phyloP scores from a whole-genome alignment of 2,888 invertebrate species.

The Timandra comae region DNA sequence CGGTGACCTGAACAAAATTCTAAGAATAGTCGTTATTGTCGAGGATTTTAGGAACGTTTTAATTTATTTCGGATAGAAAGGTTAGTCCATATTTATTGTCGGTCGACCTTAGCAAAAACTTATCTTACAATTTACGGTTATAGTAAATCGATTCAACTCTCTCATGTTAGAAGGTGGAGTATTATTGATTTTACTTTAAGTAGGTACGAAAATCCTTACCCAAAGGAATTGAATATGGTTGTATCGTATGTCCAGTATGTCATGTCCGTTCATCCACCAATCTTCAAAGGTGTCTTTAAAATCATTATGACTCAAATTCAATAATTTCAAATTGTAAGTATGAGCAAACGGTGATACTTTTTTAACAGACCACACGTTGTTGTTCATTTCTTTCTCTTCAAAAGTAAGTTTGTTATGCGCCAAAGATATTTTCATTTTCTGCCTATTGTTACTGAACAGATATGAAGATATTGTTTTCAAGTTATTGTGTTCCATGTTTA shows the following conservation, averaged over 20 bases:
- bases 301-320: constrained; percentile 80
- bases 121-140: too few relatives aligned
- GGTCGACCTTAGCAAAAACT: too few relatives aligned
- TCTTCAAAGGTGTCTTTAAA: constrained; percentile 78
- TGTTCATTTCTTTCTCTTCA: constrained; percentile 42
- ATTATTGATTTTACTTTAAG: constrained; percentile 24
- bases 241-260: constrained; percentile 79
- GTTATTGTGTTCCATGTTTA: constrained; percentile 63
- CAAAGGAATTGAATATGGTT: constrained; percentile 76
- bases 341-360: constrained; percentile 76
- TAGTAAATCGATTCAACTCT: constrained; percentile 1
- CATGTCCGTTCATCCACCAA: constrained; percentile 80
- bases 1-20: too few relatives aligned
- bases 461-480: constrained; percentile 53
- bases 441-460: constrained; percentile 63
- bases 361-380: constrained; percentile 49
- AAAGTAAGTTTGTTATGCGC: constrained; percentile 58
- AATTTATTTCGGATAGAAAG: too few relatives aligned
- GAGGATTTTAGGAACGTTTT: too few relatives aligned
- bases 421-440: constrained; percentile 61
- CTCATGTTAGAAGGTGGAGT: background rate
- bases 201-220: too few relatives aligned
- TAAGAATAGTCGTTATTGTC: too few relatives aligned
- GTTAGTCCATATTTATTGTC: too few relatives aligned
- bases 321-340: constrained; percentile 68